Evolutionary conservation across 2,888 invertebrate species (phyloP), one percentile per base, ranked within the genome.

Genomic region (Eupithecia insigniata): DNA sequence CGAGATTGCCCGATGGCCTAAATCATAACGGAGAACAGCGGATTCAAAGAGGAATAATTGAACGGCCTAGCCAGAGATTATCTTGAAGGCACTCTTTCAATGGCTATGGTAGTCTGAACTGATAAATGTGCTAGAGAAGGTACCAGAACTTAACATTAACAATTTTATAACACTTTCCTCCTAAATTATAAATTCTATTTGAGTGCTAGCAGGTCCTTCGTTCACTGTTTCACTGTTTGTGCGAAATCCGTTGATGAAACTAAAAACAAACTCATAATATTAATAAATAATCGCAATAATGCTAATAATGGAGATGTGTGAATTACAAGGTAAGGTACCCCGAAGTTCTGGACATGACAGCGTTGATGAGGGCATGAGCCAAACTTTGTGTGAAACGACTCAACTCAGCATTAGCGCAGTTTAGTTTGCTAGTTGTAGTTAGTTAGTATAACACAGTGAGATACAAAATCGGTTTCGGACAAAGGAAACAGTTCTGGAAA

Each of bases 331-430:
- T 58, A 58, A 58, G 28, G 72, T 74, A 70, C 71, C 74, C 65
- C 39, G 75, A 72, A 72, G 71, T 34, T 74, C 78, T 83, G 84
- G 62, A 70, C 77, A 74, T 79, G 82, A 83, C 84, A 85, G 76
- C 76, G 80, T 80, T 83, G 83, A 84, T 74, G 79, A 80, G 78
- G 82, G 81, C 75, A 61, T 64, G 46, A 65, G 39, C 34, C 55
- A 69, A 72, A 71, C 60, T 72, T 74, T 46, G 77, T 72, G 69
- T 72, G 70, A 72, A 70, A 70, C 67, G 70, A 65, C 67, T 70
- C 67, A 70, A 73, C 73, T 65, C 30, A n/a, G 69, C 55, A 66
- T 66, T 66, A 69, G 39, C 55, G 62, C 34, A 60, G 26, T 58
- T 51, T 66, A 66, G 39, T 62, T 51, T 66, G 62, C 26, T 58